Base-by-base conservation (phyloP, 2,113 vertebrate species). In the Corythaeola cristata region DNA sequence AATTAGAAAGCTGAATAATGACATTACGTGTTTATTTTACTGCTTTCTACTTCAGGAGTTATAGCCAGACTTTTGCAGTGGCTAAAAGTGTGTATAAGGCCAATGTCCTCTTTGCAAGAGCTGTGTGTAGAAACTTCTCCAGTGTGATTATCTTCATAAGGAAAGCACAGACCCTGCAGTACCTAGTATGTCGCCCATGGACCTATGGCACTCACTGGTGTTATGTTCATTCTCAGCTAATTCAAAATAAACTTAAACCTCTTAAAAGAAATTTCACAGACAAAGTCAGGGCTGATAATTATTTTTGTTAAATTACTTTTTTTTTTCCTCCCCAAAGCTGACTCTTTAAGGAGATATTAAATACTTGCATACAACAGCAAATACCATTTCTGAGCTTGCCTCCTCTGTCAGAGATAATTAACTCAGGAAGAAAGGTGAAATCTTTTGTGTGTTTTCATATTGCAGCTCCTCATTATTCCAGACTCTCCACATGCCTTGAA, bases 401-500 rank as follows among this genome's bases (percentile, higher is more conserved):
- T 94, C 35, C 19, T 86, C 63, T 58, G 49, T 35, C 53, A 50
- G 75, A 90, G 28, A 78, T 56, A 89, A 95, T 86, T 94, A 94
- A 75, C 68, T 93, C 2, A 0, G 56, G 52, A 81, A 81, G 64
- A 93, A 92, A 92, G 73, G 73, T 89, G 72, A 84, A 86, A 67
- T 86, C 75, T 58, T 90, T 55, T 66, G 62, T 88, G 69, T 95
- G 55, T 80, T 79, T 92, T 90, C 55, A 45, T 77, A 60, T 75
- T 93, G 68, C 39, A 84, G 37, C 37, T 95, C 63, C 78, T 95
- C 72, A 49, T 94, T 94, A 93, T 86, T 77, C 64, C 68, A 81
- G 69, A 8, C 19, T 90, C 28, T 93, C 47, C 75, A 35, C 44
- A 64, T 90, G 68, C 19, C 79, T 85, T 84, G 68, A 75, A 53